Evolutionary conservation across 2,888 invertebrate genomes (phyloP).

Genomic region (Diachrysia chrysitis): DNA sequence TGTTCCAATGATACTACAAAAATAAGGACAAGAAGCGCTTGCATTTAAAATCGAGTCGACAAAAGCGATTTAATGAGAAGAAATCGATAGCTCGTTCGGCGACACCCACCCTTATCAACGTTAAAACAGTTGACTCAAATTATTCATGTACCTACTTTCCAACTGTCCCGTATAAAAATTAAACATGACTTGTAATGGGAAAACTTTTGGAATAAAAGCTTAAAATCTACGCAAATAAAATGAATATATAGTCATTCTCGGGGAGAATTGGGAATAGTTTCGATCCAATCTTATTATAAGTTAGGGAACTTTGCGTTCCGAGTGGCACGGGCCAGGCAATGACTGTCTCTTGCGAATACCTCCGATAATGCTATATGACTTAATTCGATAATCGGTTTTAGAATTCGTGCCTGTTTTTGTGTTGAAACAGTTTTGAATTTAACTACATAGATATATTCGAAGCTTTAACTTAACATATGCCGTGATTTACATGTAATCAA

Average conservation of each 20-base stretch:
- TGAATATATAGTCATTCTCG: slow-evolving; percentile 37
- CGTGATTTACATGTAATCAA: too few relatives aligned
- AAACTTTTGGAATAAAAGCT: slow-evolving; percentile 41
- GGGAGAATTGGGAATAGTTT: slow-evolving; percentile 54
- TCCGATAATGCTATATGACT: slow-evolving; percentile 61
- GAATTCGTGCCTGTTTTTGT: slow-evolving; percentile 18
- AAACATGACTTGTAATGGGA: slow-evolving; percentile 36
- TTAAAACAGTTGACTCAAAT: slow-evolving; percentile 35
- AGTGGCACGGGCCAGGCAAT: slow-evolving; percentile 54
- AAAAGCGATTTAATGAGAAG: slow-evolving; percentile 60
- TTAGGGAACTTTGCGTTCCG: slow-evolving; percentile 64
- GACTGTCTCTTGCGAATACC: slow-evolving; percentile 59
- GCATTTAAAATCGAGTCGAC: slow-evolving; percentile 66
- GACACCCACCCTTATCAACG: slow-evolving; percentile 19
- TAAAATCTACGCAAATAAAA: slow-evolving; percentile 41
- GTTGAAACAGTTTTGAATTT: slow-evolving; percentile 12
- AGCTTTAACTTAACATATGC: too few relatives aligned
- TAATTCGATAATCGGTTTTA: slow-evolving; percentile 50
- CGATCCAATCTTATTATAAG: slow-evolving; percentile 71
- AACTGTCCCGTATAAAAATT: slow-evolving; percentile 27
- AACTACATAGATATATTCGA: too few relatives aligned
- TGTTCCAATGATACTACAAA: slow-evolving; percentile 60
- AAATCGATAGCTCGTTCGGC: slow-evolving; percentile 61
- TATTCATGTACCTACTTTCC: slow-evolving; percentile 35
- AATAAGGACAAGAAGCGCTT: slow-evolving; percentile 64